Evolutionary conservation across 2,888 invertebrate genomes (phyloP), one percentile per base, ranked within the genome.

Genomic region (Carpatolechia fugitivella): DNA sequence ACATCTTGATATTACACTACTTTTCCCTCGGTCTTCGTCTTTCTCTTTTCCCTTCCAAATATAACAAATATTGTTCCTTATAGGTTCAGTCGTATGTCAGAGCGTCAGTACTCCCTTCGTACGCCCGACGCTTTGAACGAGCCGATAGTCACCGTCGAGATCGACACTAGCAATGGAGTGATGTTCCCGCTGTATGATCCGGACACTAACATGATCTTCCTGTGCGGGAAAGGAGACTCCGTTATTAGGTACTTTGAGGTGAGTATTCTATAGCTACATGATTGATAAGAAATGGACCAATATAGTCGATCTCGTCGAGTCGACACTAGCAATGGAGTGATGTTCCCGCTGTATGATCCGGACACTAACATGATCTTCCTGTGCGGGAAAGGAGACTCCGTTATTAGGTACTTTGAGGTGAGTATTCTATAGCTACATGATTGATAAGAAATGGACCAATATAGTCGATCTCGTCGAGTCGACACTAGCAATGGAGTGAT

Each of bases 171-270:
- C 70, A 98, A 98, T 85, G 99, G 99, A 54, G 97, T 98, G 60
- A 96, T 99, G 95, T 97, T 98, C 88, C 99, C 99, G 13, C 92
- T 97, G 35, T 99, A 98, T 86, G 99, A 99, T 90, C 95, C 97
- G 51, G 99, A 99, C 85, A 98, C 98, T 64, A 97, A 96, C 91
- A 91, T 99, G 75, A 95, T 99, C 68, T 99, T 94, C 88, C 91
- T 99, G 49, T 99, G 98, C 80, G 99, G 99, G 63, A 99, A 99
- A 93, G 99, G 99, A 49, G 99, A 99, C 91, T 98, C 98, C 54
- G 98, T 98, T 68, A 98, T 99, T 71, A 93, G 98, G 64, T 98
- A 97, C 85, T 97, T 97, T 82, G 97, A 93, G 91, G 93, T 92
- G 4, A 20, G 35, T 47, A 24, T 20, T 20, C 7, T 20, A 13